Conservation (phyloP, 92 coral and sea anemone genomes). For the Paragorgia papillata region DNA sequence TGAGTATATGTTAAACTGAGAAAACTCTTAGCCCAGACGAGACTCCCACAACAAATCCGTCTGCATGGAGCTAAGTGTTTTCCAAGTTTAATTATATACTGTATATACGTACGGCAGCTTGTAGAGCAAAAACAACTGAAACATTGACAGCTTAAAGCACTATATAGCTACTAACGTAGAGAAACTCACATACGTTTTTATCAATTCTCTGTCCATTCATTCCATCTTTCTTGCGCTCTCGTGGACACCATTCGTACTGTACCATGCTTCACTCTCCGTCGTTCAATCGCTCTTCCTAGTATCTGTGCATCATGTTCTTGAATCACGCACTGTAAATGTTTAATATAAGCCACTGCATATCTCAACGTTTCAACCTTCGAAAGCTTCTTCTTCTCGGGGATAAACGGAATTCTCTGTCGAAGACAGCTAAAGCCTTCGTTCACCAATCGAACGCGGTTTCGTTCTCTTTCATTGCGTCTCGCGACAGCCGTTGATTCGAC, state of each 20-base stretch:
- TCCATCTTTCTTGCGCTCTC: conserved; percentile 36
- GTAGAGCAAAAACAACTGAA: no score
- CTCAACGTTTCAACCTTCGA: conserved; percentile 98
- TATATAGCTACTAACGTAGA: no score
- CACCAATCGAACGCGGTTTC: conserved; percentile 96
- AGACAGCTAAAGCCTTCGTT: conserved; percentile 93
- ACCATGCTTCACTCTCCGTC: background rate
- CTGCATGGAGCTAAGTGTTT: no score
- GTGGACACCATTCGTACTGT: conserved; percentile 19
- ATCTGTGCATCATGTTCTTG: conserved; percentile 79
- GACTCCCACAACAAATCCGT: no score
- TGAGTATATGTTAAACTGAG: no score
- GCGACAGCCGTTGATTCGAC: conserved; percentile 90
- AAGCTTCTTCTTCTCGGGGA: conserved; percentile 91
- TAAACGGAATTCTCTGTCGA: conserved; percentile 94
- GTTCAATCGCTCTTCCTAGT: background rate
- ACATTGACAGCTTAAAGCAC: no score
- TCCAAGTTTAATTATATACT: no score
- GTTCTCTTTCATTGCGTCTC: conserved; percentile 87
- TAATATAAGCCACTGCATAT: conserved; percentile 93
- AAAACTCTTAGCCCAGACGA: no score
- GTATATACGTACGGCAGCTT: no score
- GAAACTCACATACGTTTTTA: no score
- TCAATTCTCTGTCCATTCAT: background rate
- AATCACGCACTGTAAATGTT: conserved; percentile 85